Conservation (phyloP, 1,140 invertebrate species). For the Caenorhabditis tropicalis region DNA sequence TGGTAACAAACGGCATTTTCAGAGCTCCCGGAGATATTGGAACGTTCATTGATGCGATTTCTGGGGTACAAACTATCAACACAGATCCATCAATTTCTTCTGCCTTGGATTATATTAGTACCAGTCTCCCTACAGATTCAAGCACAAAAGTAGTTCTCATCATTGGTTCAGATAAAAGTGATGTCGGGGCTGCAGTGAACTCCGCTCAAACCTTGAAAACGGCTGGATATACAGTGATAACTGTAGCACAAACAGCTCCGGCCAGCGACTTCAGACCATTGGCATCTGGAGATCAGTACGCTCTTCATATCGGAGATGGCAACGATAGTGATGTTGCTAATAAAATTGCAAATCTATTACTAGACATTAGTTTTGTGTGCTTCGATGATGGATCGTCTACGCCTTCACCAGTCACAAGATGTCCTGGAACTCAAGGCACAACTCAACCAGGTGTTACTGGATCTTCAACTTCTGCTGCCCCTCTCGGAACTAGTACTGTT, state of each 20-base stretch:
- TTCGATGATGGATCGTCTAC: constrained; percentile 16
- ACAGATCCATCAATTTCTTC: neutral
- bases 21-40: neutral
- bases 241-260: neutral
- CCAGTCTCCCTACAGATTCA: neutral
- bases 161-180: neutral
- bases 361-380: neutral
- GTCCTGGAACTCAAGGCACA: neutral
- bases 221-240: neutral
- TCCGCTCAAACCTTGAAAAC: neutral
- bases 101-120: neutral
- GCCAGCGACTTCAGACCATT: neutral
- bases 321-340: constrained; percentile 3
- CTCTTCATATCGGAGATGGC: constrained; percentile 7
- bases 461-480: neutral
- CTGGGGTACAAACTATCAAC: neutral
- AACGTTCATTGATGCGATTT: neutral
- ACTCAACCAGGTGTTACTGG: neutral
- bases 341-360: neutral
- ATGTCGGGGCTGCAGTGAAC: neutral
- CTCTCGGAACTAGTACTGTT: neutral
- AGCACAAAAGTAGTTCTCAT: neutral
- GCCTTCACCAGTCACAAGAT: neutral
- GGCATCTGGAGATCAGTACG: neutral
- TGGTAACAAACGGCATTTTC: neutral